Conservation (phyloP, 1,140 invertebrate genomes). For the Polypedilum vanderplanki region DNA sequence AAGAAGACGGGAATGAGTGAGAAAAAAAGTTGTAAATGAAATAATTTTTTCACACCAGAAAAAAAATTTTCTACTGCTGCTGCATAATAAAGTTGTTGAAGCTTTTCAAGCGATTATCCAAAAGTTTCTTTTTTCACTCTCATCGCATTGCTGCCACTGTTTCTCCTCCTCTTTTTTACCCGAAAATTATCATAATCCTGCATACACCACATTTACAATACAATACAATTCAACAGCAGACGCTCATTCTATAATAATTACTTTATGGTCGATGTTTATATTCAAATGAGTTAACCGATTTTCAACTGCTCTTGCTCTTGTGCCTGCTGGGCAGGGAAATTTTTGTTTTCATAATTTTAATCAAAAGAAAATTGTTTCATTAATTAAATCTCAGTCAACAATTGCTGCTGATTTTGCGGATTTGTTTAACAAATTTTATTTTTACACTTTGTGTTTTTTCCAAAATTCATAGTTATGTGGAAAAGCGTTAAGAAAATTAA, state of each 20-base stretch:
- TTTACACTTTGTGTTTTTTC: background rate
- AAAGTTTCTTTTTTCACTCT: background rate
- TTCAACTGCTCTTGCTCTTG: background rate
- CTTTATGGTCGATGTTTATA: background rate
- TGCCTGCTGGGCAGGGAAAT: background rate
- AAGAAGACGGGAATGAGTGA: background rate
- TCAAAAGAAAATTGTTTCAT: background rate
- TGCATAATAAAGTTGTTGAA: background rate
- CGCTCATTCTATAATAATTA: constrained; percentile 1
- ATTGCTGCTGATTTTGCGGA: background rate
- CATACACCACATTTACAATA: background rate
- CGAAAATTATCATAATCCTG: background rate
- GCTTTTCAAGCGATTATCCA: background rate
- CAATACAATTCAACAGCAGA: background rate
- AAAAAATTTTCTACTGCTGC: background rate
- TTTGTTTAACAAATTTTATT: background rate
- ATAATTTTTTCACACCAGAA: constrained; percentile 5
- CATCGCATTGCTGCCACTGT: no score
- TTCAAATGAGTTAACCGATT: constrained; percentile 13
- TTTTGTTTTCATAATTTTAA: background rate
- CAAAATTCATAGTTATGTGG: background rate
- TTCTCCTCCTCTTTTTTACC: background rate
- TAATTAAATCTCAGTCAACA: constrained; percentile 6
- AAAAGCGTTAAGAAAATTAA: background rate
- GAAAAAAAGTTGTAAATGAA: background rate